Base-by-base conservation (phyloP, 1,140 invertebrate species). In the Octopus bimaculoides region DNA sequence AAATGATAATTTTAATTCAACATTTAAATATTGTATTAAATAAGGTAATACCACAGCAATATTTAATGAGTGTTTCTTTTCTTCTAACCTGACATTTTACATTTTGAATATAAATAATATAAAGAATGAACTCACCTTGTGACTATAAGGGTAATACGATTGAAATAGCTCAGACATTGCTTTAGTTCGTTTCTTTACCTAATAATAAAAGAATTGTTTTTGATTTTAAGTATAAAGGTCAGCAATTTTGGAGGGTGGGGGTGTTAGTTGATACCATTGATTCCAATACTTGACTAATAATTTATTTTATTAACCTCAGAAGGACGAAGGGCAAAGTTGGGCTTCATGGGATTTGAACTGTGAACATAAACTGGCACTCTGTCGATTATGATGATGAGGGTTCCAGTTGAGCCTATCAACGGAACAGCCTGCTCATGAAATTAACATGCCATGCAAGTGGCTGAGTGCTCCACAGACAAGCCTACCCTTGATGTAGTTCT, bases 151-250 rank as follows among this genome's bases (percentile, higher is more conserved):
- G 78, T 93, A 92, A 89, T 99, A 99, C 0, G 94, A 95, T 53
- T 97, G 93, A 90, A 99, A 99, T 12, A 98, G 92, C 82, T 98
- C 95, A 0, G 96, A 96, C 0, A 99, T 90, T 75, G 90, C 90
- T 90, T 96, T 97, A 0, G 97, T 99, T 75, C 98, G 92, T 83
- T 93, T 93, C 89, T 99, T 98, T 0, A 98, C 96, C 92, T 94
- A 82, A 41, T 88, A 78, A 26, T 52, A 66, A 79, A 79, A 80
- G 55, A 79, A 52, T 1, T 66, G 12, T 14, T 66, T 66, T n/a
- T 66, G 12, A 14, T 66, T 66, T 66, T 66, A 14, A 14, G n/a
- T 66, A 66, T 66, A 66, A 66, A 14, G 12, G n/a, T 14, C 61
- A 14, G 61, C 12, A 66, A n/a, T n/a, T 14, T 14, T 66, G n/a